Base-by-base conservation (phyloP, 2,797 vertebrate species). In the Rhyacichthys aspro region DNA sequence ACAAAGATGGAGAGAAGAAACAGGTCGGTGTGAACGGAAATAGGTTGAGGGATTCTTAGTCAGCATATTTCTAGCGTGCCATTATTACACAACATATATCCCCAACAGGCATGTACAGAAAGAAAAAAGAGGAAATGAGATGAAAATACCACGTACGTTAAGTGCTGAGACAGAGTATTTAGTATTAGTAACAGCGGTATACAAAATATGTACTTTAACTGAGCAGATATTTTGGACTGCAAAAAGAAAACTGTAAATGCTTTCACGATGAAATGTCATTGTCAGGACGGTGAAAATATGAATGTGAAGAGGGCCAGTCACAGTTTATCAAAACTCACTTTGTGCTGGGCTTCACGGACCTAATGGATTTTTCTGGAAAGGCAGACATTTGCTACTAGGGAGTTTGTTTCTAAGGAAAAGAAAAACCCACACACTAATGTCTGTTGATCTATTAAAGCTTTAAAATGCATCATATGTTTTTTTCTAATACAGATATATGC, bases 1-100 rank as follows among this genome's bases (percentile, higher is more conserved):
- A 93, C 72, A 96, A 94, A 83, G 95, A 95, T 2, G 84, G 76
- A 1, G 94, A 95, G 1, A 87, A 90, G 69, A 98, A 97, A 82
- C 86, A 88, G 88, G 96, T 98, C 86, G 93, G 93, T 16, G n/a
- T 37, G 19, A 50, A 43, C 3, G 19, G 28, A 11, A 14, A 43
- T 9, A 8, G 28, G 16, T 11, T 23, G 4, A 48, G 10, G 12
- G 37, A 38, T 12, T 11, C 5, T 28, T 19, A 28, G 48, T 74
- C 65, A 75, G 70, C 57, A 0, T 68, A 79, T 64, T 43, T 45
- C 11, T 39, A 16, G n/a, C 9, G 11, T 4, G 7, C 8, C 7
- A 9, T 52, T 16, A 53, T 72, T 71, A 54, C 69, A 43, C 50
- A 70, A 72, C 59, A 33, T 23, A 8, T 44, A 18, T 9, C 56